A percentile compares a stretch with the other conserved stretches of the same genome.
Conservation (phyloP, 2,113 vertebrate species). For the Vidua macroura region DNA sequence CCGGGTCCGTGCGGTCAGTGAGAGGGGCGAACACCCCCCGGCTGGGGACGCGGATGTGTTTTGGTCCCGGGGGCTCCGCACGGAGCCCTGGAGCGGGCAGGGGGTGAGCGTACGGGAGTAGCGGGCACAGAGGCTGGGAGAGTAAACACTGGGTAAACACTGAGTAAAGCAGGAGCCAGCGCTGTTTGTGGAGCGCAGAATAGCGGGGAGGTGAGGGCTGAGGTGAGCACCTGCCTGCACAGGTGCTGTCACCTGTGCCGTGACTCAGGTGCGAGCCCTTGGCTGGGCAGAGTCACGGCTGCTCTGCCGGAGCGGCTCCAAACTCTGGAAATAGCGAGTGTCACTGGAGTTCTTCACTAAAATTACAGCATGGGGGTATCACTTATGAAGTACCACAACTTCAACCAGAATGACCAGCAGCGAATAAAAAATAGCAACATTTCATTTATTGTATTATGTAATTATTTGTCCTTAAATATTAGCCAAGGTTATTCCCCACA, state of each 20-base stretch:
- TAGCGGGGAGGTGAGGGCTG: not conserved
- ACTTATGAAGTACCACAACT: rapidly evolving
- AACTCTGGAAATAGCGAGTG: not conserved
- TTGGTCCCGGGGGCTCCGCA: not conserved
- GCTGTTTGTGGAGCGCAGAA: not conserved
- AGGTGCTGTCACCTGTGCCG: not conserved
- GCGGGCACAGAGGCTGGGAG: not conserved
- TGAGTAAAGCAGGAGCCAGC: not conserved
- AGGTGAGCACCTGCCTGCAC: not conserved
- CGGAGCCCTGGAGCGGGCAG: not conserved
- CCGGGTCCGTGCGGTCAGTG: no score
- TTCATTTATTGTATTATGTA: not conserved
- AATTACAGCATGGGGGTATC: rapidly evolving
- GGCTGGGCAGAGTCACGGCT: not conserved
- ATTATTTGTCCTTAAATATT: not conserved
- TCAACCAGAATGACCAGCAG: not conserved
- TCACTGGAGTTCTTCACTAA: rapidly evolving
- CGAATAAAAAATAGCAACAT: rapidly evolving
- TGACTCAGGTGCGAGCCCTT: not conserved
- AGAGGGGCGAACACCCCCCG: no score
- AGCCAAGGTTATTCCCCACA: not conserved
- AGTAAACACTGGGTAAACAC: not conserved
- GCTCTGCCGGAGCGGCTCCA: no score
- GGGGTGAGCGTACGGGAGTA: not conserved
- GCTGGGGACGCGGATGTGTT: not conserved